Percentiles rank a stretch among this genome's conserved stretches.
These are phyloP conservation scores for Miltochrista miniata DNA, from an alignment of 2,888 invertebrate species.

Conservation along the genomic window DNA sequence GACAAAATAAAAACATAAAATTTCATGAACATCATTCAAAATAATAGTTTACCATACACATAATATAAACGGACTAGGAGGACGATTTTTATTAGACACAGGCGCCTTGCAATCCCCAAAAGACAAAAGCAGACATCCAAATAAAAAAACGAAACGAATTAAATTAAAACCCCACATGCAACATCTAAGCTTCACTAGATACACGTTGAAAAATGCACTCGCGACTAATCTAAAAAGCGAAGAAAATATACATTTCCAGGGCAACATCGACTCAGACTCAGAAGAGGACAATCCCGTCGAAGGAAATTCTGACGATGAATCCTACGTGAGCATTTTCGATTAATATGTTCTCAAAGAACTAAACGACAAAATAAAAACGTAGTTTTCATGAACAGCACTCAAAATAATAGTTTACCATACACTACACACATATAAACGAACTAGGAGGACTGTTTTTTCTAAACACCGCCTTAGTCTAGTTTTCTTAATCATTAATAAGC, in stretches of 20 bases:
- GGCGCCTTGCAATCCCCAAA: slow-evolving; percentile 18
- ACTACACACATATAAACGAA: slow-evolving; percentile 27
- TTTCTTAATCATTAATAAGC: slow-evolving; percentile 24
- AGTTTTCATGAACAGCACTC: slow-evolving; percentile 18
- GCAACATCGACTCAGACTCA: neutral
- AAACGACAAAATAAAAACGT: slow-evolving; percentile 9
- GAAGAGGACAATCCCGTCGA: neutral
- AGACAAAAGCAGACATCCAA: neutral
- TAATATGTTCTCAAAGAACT: slow-evolving; percentile 21
- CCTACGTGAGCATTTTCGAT: slow-evolving; percentile 1
- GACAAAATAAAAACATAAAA: slow-evolving; percentile 13
- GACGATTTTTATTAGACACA: slow-evolving; percentile 35
- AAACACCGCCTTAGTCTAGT: slow-evolving; percentile 35
- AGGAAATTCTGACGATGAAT: neutral
- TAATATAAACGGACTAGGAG: slow-evolving; percentile 27
- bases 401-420: slow-evolving; percentile 17
- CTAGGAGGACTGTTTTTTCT: slow-evolving; percentile 31
- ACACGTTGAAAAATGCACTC: too few relatives aligned
- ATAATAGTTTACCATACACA: slow-evolving; percentile 18
- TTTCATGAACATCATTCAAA: slow-evolving; percentile 16
- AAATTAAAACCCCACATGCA: slow-evolving; percentile 57
- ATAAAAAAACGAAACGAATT: slow-evolving; percentile 46
- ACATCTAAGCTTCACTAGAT: too few relatives aligned
- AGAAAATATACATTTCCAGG: slow-evolving; percentile 11
- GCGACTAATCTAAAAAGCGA: too few relatives aligned